Evolutionary conservation across 30 jellyfish, hydroid and myxozoan genomes (phyloP), one percentile per base, ranked within the genome.

Genomic region (Hydra vulgaris): DNA sequence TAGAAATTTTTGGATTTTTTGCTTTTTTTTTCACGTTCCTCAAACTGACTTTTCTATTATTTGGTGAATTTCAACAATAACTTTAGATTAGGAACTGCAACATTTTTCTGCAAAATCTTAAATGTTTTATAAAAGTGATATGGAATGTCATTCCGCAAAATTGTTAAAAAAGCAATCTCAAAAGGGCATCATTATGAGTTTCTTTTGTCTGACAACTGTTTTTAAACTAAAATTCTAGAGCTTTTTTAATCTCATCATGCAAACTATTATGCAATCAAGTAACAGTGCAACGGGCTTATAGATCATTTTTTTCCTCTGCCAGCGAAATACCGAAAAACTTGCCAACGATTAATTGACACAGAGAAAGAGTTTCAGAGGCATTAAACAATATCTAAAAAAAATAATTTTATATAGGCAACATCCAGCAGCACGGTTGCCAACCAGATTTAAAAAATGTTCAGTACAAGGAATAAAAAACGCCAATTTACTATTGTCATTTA

Each of bases 391-490:
- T 7, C 25, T 7, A 85, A 72, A 85, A 85, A 23, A 80, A 53
- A 78, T 77, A 84, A n/a, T n/a, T 72, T 84, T 84, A 70, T 85
- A 81, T 18, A 70, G 22, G 66, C 84, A 85, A 73, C 80, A 85
- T 53, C 80, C 81, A 23, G 81, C 94, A 69, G 88, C 88, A 72
- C 56, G 73, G n/a, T 19, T 74, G 54, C 93, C 93, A 81, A 84
- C 87, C 27, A 84, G 76, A 40, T 40, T n/a, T n/a, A n/a, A n/a
- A n/a, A n/a, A n/a, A n/a, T n/a, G n/a, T n/a, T n/a, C n/a, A n/a
- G n/a, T n/a, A n/a, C n/a, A n/a, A n/a, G n/a, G n/a, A n/a, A n/a
- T n/a, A n/a, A n/a, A n/a, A n/a, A n/a, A 66, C 25, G 89, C 92
- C 20, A 74, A 77, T 23, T 73, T 25, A 72, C 79, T 84, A 5